phyloP scores from a whole-genome alignment of 2,113 vertebrate genomes.

The Azemiops feae region DNA sequence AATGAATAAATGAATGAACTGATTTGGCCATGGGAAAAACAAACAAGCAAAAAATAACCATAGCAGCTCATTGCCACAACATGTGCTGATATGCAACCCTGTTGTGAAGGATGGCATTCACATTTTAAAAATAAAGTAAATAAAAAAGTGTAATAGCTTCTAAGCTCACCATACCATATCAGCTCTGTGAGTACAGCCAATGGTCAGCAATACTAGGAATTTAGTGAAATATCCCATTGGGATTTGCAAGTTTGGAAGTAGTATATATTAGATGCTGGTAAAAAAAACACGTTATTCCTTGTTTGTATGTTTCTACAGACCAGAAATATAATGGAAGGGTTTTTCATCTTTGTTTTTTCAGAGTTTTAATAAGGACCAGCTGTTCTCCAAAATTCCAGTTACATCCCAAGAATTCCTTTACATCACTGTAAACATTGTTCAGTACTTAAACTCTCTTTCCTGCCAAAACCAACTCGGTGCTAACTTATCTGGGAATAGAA shows the following conservation, averaged over 20 bases:
- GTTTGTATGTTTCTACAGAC: background rate
- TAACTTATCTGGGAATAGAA: background rate
- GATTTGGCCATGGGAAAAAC: background rate
- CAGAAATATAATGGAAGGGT: background rate
- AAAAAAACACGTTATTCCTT: background rate
- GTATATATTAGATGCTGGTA: background rate
- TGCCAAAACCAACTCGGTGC: conserved; percentile 5
- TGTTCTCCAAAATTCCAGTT: background rate
- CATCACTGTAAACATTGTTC: background rate
- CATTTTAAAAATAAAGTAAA: background rate
- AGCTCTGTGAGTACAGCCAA: background rate
- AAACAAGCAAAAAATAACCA: background rate
- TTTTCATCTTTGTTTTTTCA: background rate
- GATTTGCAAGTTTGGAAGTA: background rate
- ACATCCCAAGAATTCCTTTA: background rate
- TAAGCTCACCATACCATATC: background rate
- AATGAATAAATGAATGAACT: accelerated
- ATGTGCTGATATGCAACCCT: background rate
- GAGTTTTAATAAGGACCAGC: background rate
- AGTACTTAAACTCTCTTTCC: background rate
- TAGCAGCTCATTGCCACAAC: background rate
- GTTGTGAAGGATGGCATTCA: background rate
- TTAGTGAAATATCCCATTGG: background rate
- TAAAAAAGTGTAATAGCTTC: background rate
- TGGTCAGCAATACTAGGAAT: background rate